phyloP scores from a whole-genome alignment of 2,888 invertebrate genomes.

The Celastrina argiolus region DNA sequence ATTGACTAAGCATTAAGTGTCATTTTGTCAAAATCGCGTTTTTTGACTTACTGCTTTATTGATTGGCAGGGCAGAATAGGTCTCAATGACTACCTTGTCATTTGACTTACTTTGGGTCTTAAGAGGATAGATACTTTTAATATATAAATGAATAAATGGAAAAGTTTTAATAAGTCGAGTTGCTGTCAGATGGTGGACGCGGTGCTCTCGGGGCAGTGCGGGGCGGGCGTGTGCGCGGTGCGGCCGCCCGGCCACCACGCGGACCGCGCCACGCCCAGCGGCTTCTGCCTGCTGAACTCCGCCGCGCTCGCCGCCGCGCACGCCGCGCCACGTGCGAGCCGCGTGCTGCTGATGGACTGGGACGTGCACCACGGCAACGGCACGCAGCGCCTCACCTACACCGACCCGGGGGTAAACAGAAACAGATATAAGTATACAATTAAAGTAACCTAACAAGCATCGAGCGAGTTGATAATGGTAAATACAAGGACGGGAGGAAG shows the following conservation, averaged over 20 bases:
- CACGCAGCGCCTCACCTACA: constrained; percentile 88
- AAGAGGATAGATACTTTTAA: too few relatives aligned
- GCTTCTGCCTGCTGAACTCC: constrained; percentile 95
- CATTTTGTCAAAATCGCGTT: too few relatives aligned
- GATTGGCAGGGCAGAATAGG: too few relatives aligned
- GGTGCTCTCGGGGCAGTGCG: constrained; percentile 80
- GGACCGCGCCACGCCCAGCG: constrained; percentile 84
- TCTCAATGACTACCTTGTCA: too few relatives aligned
- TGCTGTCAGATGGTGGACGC: constrained; percentile 78
- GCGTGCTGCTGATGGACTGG: constrained; percentile 91
- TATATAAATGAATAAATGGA: too few relatives aligned
- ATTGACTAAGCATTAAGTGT: too few relatives aligned
- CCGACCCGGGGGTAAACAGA: constrained; percentile 63
- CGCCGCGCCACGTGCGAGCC: constrained; percentile 80
- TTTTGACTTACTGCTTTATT: too few relatives aligned
- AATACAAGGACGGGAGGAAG: too few relatives aligned
- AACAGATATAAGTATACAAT: background rate
- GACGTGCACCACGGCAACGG: constrained; percentile 98
- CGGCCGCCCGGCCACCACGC: constrained; percentile 97
- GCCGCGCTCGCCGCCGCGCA: constrained; percentile 89
- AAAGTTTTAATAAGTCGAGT: too few relatives aligned
- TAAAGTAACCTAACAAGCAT: too few relatives aligned
- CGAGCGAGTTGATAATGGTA: too few relatives aligned
- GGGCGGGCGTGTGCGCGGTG: constrained; percentile 88
- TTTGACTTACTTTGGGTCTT: too few relatives aligned